Evolutionary conservation across 2,797 vertebrate species (phyloP), one percentile per base, ranked within the genome.

Genomic region (Neoniphon sammara): DNA sequence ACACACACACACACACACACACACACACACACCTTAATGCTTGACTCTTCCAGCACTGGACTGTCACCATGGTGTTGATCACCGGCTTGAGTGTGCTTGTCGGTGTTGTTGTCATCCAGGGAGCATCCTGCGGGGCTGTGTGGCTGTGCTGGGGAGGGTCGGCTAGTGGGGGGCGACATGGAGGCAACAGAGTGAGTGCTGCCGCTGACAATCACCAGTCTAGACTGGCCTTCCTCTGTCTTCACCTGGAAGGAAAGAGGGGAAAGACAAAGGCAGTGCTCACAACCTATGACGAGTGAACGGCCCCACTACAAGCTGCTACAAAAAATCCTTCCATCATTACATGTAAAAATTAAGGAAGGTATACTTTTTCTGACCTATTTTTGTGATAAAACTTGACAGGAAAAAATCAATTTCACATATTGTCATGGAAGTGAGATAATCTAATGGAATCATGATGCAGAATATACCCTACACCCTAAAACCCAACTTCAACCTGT

Each of bases 81-180:
- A 84, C 55, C 78, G 20, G 66, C 89, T 78, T 91, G 73, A 67
- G 88, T 50, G 67, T 90, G 54, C 58, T 75, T 2, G 31, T 90
- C 73, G 10, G 88, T 9, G 23, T 85, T 64, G 80, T 89, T 85
- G 56, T 93, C 83, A 73, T 89, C 86, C 80, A 85, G 75, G 7
- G 93, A 88, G 75, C 83, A 88, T 23, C 87, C 72, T 25, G 70
- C 39, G 12, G 93, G 94, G 85, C 88, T 94, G 77, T 82, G 92
- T 17, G 83, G 80, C 64, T 80, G 93, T 73, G 85, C 84, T 12
- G 93, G 86, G 53, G 92, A 91, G 34, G 71, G 36, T 61, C 68
- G 85, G 73, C 85, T 63, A 65, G 77, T 46, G 70, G 91, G 60
- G 46, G 92, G 85, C 4, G 93, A 89, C 8, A 75, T 64, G 44